Percentiles rank a stretch among this genome's conserved stretches.
These are phyloP conservation scores for Oreortyx pictus DNA, from an alignment of 2,797 vertebrate species.

Conservation along the genomic window DNA sequence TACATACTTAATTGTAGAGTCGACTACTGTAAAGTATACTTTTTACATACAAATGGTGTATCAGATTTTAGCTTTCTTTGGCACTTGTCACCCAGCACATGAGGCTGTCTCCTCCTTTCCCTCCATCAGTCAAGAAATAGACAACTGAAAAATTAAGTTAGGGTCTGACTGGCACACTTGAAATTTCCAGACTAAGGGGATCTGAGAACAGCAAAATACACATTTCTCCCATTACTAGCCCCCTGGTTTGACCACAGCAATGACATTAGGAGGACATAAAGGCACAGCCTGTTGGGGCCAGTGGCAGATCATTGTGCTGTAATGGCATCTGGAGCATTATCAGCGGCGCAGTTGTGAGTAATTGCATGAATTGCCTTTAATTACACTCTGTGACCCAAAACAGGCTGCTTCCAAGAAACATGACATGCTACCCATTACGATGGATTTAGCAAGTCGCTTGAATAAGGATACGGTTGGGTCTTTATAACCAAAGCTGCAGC, in stretches of 20 bases:
- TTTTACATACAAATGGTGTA: background rate
- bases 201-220: background rate
- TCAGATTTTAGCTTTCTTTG: background rate
- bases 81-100: background rate
- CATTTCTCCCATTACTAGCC: background rate
- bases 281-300: background rate
- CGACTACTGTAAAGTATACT: background rate
- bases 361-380: slow-evolving; percentile 74
- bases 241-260: background rate
- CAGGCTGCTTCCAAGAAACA: slow-evolving; percentile 53
- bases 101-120: background rate
- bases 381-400: slow-evolving; percentile 60
- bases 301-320: background rate
- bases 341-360: slow-evolving; percentile 45
- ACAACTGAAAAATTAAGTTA: background rate
- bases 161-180: background rate
- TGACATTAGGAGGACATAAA: background rate
- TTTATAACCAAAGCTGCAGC: background rate
- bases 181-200: background rate
- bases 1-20: background rate
- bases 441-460: slow-evolving; percentile 39
- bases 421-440: background rate
- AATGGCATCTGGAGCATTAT: slow-evolving; percentile 56
- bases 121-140: background rate
- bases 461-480: slow-evolving; percentile 15